Evolutionary conservation across 2,888 invertebrate species (phyloP).

Genomic region (Catocala fraxini): DNA sequence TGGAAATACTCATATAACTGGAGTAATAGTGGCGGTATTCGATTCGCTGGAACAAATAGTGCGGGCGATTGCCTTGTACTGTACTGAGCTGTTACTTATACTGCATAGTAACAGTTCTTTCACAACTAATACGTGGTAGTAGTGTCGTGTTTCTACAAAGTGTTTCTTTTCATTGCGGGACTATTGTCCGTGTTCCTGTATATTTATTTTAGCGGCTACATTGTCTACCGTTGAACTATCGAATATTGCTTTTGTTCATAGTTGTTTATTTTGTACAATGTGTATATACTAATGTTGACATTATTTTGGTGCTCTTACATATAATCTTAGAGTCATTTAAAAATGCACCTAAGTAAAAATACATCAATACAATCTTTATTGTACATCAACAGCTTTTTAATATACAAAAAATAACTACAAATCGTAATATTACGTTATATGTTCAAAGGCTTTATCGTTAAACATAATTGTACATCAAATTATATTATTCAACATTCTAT

Average conservation of each 20-base stretch:
- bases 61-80: conserved; percentile 45
- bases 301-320: no score
- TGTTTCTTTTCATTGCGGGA: conserved; percentile 16
- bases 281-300: no score
- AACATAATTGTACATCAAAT: neutral
- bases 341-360: no score
- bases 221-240: conserved; percentile 18
- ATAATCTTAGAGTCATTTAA: no score
- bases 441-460: neutral
- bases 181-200: conserved; percentile 29
- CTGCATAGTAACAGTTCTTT: conserved; percentile 14
- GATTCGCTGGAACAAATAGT: conserved; percentile 56
- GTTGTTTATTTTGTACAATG: neutral
- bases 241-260: conserved; percentile 12
- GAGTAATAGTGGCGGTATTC: conserved; percentile 52
- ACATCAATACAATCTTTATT: no score
- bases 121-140: conserved; percentile 34
- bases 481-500: no score
- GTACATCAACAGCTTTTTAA: no score
- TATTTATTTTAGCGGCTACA: conserved; percentile 28
- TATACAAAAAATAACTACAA: no score
- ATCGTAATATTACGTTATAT: no score
- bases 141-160: conserved; percentile 33
- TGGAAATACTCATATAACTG: conserved; percentile 42
- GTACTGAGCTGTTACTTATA: conserved; percentile 7